A percentile compares a stretch with the other conserved stretches of the same genome.
These are phyloP conservation scores for Eupithecia subumbrata DNA, from an alignment of 2,888 invertebrate genomes.

Conservation along the genomic window DNA sequence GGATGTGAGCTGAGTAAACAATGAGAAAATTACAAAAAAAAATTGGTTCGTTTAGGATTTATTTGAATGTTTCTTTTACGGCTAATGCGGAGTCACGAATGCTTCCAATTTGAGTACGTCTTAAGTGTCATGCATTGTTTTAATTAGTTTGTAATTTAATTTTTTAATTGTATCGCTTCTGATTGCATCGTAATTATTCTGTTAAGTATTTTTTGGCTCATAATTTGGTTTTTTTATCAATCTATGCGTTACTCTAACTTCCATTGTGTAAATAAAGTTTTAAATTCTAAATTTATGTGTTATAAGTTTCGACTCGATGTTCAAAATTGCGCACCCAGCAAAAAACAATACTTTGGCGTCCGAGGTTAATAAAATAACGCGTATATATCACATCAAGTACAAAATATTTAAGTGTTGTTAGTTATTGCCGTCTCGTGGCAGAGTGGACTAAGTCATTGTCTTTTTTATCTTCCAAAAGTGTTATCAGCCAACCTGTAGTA, in stretches of 20 bases:
- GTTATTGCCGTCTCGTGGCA: constrained; percentile 55
- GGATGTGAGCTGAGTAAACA: constrained; percentile 53
- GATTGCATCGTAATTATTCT: constrained; percentile 59
- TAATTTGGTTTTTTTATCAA: constrained; percentile 52
- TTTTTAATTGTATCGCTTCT: constrained; percentile 72
- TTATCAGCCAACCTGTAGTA: constrained; percentile 60
- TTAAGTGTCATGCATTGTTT: constrained; percentile 73
- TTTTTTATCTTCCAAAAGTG: constrained; percentile 56
- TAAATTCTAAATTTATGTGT: constrained; percentile 58
- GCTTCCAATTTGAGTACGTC: constrained; percentile 71
- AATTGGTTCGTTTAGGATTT: constrained; percentile 64
- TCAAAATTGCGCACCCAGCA: constrained; percentile 59
- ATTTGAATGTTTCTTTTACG: constrained; percentile 61
- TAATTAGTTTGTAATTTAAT: constrained; percentile 60
- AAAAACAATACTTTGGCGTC: constrained; percentile 71
- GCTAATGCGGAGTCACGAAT: constrained; percentile 70
- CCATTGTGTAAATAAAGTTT: constrained; percentile 66
- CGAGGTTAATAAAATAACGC: constrained; percentile 62
- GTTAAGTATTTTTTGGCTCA: constrained; percentile 65
- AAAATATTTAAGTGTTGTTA: constrained; percentile 72
- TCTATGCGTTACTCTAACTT: constrained; percentile 56
- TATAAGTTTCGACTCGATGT: constrained; percentile 43
- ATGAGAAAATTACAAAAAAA: constrained; percentile 55
- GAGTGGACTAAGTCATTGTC: constrained; percentile 62
- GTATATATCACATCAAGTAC: constrained; percentile 73